These are phyloP conservation scores for Dolichomitus sp. DNA, from an alignment of 2,888 invertebrate genomes.

Conservation along the genomic window DNA sequence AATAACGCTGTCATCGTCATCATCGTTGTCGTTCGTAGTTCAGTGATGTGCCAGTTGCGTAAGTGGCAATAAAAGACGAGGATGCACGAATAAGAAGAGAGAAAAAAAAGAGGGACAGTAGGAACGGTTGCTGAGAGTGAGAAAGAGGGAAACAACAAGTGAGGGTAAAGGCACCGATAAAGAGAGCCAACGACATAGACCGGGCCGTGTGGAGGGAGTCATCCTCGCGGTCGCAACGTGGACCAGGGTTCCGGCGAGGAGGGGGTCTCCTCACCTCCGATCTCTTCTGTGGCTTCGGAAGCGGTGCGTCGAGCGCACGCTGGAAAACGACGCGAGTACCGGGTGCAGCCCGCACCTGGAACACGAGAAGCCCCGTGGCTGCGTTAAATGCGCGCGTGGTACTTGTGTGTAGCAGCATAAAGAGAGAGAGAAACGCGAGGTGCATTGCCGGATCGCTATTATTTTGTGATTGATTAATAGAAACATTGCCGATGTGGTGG, in stretches of 20 bases:
- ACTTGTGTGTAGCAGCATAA: slow-evolving; percentile 30
- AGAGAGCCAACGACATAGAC: slow-evolving; percentile 68
- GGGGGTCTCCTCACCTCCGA: slow-evolving; percentile 87
- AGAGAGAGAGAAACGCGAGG: slow-evolving; percentile 22
- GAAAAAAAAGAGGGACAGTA: slow-evolving; percentile 49
- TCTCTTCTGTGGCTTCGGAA: slow-evolving; percentile 66
- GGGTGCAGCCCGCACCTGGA: slow-evolving; percentile 68
- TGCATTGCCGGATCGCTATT: slow-evolving; percentile 20
- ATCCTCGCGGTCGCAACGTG: slow-evolving; percentile 67
- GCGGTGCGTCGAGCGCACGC: slow-evolving; percentile 68
- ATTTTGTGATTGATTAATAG: slow-evolving; percentile 35
- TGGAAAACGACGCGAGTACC: slow-evolving; percentile 69
- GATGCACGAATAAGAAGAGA: slow-evolving; percentile 41
- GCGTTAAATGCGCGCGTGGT: slow-evolving; percentile 55
- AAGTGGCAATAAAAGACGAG: slow-evolving; percentile 78
- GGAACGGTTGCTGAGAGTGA: slow-evolving; percentile 41
- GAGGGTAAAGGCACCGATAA: slow-evolving; percentile 71
- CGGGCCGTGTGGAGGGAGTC: slow-evolving; percentile 67
- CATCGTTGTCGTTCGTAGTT: slow-evolving; percentile 66
- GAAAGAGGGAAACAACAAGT: slow-evolving; percentile 65
- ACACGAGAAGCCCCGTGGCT: slow-evolving; percentile 64
- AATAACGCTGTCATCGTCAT: slow-evolving; percentile 54
- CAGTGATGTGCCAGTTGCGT: slow-evolving; percentile 80
- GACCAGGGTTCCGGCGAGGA: slow-evolving; percentile 78
- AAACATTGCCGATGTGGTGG: slow-evolving; percentile 36